Conservation (phyloP, 2,113 vertebrate genomes). For the Cygnus buccinator region DNA sequence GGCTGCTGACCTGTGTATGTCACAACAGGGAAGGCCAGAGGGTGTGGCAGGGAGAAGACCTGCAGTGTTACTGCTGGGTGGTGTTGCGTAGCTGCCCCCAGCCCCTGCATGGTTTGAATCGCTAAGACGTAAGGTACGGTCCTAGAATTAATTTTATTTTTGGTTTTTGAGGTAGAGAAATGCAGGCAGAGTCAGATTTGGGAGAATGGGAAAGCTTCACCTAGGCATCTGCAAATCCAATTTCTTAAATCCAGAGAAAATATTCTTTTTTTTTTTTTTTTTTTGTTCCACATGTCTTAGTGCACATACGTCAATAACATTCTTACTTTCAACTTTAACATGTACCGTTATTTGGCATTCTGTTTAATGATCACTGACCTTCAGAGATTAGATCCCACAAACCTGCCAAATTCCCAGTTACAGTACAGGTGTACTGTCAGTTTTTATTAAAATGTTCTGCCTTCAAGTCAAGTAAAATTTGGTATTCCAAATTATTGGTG, state of each 20-base stretch:
- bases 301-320: background rate
- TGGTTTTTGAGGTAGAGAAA: background rate
- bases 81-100: background rate
- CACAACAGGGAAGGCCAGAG: accelerated
- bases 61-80: background rate
- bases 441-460: background rate
- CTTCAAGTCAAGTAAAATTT: background rate
- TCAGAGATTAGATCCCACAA: background rate
- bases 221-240: background rate
- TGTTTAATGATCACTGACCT: background rate
- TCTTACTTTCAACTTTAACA: background rate
- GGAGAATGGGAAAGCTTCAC: background rate
- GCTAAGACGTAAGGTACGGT: background rate
- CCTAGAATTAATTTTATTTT: background rate
- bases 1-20: background rate
- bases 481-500: constrained; percentile 1
- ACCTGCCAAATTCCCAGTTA: background rate
- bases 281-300: background rate
- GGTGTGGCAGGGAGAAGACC: background rate
- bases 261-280: background rate
- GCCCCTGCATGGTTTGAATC: background rate
- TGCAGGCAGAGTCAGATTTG: background rate
- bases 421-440: background rate
- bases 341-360: background rate
- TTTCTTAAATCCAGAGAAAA: background rate